Evolutionary conservation across 2,113 vertebrate genomes (phyloP).

Genomic region (Megalops atlanticus): DNA sequence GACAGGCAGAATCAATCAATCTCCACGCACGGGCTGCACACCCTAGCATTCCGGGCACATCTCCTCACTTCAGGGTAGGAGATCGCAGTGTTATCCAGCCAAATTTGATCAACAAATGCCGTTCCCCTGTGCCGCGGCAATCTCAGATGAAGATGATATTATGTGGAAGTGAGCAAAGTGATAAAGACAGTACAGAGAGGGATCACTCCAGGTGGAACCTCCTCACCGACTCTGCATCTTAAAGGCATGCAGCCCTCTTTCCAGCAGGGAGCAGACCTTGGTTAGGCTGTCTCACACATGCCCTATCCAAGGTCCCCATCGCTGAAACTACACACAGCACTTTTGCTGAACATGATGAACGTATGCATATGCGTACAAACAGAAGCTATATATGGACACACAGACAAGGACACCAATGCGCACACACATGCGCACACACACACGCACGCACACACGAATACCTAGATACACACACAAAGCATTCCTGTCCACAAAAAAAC

Average conservation of each 20-base stretch:
- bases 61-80: constrained; percentile 80
- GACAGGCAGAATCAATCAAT: constrained; percentile 97
- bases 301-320: constrained; percentile 44
- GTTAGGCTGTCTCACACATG: constrained; percentile 35
- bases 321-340: neutral
- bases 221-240: constrained; percentile 68
- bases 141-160: constrained; percentile 98
- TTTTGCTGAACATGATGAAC: neutral
- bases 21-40: constrained; percentile 73
- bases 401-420: too few species aligned
- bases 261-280: constrained; percentile 45
- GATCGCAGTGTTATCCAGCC: constrained; percentile 85
- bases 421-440: too few species aligned
- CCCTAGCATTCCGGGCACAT: constrained; percentile 85
- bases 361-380: neutral
- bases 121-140: constrained; percentile 89
- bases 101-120: constrained; percentile 98
- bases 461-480: constrained; percentile 25
- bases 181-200: constrained; percentile 79
- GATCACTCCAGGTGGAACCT: constrained; percentile 73
- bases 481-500: constrained; percentile 42
- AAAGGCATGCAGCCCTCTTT: constrained; percentile 57
- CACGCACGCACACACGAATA: neutral
- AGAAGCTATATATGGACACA: neutral
- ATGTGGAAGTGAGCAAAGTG: constrained; percentile 90